These are phyloP conservation scores for Aporrectodea caliginosa DNA, from an alignment of 1,140 invertebrate genomes.

Conservation along the genomic window DNA sequence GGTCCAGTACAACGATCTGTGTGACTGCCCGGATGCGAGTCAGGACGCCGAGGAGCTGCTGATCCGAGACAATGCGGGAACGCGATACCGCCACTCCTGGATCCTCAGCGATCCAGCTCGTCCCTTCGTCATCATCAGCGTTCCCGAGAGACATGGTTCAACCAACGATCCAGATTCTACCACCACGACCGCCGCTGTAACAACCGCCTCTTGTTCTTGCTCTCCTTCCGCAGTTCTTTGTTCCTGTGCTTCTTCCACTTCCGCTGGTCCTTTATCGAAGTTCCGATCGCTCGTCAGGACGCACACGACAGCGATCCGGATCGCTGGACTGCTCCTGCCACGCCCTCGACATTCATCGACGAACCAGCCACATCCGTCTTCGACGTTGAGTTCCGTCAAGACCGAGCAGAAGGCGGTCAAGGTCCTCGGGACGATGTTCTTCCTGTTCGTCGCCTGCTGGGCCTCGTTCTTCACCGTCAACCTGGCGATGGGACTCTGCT, in stretches of 20 bases:
- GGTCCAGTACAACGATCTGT: too few species aligned
- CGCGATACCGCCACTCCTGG: too few species aligned
- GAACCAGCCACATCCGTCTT: not conserved
- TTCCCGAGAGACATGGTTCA: not conserved
- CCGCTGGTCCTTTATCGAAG: too few species aligned
- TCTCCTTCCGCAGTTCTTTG: too few species aligned
- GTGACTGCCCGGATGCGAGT: too few species aligned
- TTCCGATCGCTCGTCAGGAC: too few species aligned
- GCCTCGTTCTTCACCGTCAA: conserved; percentile 89
- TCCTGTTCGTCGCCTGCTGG: conserved; percentile 89
- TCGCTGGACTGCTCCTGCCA: not conserved
- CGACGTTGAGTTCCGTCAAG: conserved; percentile 34
- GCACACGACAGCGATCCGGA: conserved; percentile 13
- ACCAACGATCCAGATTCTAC: too few species aligned
- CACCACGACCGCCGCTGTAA: too few species aligned
- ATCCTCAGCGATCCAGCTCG: not conserved
- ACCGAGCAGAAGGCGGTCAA: conserved; percentile 89
- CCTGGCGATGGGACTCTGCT: conserved; percentile 71
- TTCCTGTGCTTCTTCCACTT: too few species aligned
- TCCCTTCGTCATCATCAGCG: not conserved
- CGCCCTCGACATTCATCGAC: not conserved
- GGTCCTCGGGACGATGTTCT: conserved; percentile 83
- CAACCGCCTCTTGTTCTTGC: too few species aligned
- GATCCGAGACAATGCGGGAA: too few species aligned
- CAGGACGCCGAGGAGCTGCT: too few species aligned